Conservation (phyloP, 2,888 invertebrate species). For the Emmelina monodactyla region DNA sequence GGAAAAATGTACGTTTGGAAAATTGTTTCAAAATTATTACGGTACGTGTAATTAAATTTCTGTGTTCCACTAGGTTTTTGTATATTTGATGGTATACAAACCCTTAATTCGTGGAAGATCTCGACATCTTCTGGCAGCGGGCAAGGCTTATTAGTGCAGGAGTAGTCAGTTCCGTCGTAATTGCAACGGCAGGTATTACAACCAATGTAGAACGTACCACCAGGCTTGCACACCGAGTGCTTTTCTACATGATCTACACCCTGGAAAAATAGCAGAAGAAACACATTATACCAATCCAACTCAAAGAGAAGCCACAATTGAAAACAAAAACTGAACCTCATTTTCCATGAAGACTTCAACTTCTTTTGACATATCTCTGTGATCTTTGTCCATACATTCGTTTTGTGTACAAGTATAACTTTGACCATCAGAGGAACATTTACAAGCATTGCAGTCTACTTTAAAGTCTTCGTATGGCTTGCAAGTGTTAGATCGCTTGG, state of each 20-base stretch:
- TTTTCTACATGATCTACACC: slow-evolving; percentile 43
- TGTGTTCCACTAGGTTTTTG: no score
- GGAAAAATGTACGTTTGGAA: no score
- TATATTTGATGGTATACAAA: slow-evolving; percentile 14
- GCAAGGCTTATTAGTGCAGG: slow-evolving; percentile 56
- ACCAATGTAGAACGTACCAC: slow-evolving; percentile 39
- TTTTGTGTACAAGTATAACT: slow-evolving; percentile 60
- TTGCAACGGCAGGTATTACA: slow-evolving; percentile 56
- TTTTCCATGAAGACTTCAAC: slow-evolving; percentile 52
- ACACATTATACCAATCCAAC: no score
- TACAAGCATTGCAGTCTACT: slow-evolving; percentile 63
- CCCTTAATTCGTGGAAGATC: slow-evolving; percentile 42
- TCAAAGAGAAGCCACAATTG: no score
- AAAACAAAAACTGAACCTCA: no score
- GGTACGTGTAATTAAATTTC: no score
- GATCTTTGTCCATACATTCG: slow-evolving; percentile 42
- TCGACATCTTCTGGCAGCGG: slow-evolving; percentile 47
- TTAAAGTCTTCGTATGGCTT: slow-evolving; percentile 52
- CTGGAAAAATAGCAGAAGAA: slow-evolving; percentile 21
- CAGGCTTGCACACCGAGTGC: slow-evolving; percentile 45
- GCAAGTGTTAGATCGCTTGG: slow-evolving; percentile 35
- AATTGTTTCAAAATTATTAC: no score
- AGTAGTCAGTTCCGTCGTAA: slow-evolving; percentile 38
- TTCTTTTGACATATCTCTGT: slow-evolving; percentile 32
- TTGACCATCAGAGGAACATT: slow-evolving; percentile 53